Percentiles rank a stretch among this genome's conserved stretches.
Conservation (phyloP, 2,113 vertebrate species). For the Origma solitaria region DNA sequence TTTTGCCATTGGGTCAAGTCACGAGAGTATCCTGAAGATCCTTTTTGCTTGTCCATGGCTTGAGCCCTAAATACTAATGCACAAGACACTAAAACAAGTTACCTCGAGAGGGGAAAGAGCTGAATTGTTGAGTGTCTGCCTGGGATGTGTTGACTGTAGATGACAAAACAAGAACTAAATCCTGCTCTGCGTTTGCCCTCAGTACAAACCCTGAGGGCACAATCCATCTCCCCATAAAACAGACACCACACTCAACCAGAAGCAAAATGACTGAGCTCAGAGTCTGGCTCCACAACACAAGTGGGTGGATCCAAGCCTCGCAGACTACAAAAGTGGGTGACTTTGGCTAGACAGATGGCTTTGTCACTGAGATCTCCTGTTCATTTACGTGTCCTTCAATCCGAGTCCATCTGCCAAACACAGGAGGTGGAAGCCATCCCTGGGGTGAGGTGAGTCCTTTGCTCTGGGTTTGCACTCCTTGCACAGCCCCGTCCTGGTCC, state of each 20-base stretch:
- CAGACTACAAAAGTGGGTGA: conserved; percentile 50
- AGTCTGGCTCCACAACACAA: conserved; percentile 38
- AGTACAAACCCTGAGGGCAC: neutral
- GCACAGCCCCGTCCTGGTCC: neutral
- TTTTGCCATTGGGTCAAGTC: neutral
- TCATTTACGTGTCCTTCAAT: conserved; percentile 32
- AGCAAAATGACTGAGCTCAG: conserved; percentile 6
- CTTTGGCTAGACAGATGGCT: conserved; percentile 57
- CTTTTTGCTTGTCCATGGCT: neutral
- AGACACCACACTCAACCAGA: neutral
- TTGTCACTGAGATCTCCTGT: conserved; percentile 18
- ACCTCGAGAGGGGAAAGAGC: neutral
- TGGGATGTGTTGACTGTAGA: neutral
- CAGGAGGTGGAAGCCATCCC: neutral
- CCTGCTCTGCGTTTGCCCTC: neutral
- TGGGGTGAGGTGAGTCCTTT: neutral
- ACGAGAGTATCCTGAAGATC: neutral
- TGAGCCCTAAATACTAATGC: neutral
- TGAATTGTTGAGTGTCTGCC: neutral
- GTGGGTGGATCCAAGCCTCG: conserved; percentile 42
- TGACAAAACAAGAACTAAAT: neutral
- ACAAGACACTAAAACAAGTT: neutral
- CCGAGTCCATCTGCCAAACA: conserved; percentile 19
- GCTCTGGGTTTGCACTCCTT: neutral
- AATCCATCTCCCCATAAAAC: neutral